These are phyloP conservation scores for Ectropis grisescens DNA, from an alignment of 1,140 invertebrate species.

Conservation along the genomic window DNA sequence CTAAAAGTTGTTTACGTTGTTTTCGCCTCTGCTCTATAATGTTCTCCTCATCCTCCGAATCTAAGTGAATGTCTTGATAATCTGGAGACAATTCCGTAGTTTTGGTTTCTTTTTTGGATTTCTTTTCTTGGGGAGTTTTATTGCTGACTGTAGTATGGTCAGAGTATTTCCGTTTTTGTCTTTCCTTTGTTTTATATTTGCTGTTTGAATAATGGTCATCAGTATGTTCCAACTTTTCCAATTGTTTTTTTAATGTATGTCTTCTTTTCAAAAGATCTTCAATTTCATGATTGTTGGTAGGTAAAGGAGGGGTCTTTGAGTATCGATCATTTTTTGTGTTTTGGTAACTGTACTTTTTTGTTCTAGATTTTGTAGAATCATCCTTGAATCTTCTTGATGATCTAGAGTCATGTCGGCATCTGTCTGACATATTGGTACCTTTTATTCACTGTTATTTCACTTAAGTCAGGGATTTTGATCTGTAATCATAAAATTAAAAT, in stretches of 20 bases:
- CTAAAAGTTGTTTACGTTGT: slow-evolving; percentile 89
- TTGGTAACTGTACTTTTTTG: slow-evolving; percentile 15
- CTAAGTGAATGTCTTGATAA: slow-evolving; percentile 24
- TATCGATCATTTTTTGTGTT: slow-evolving; percentile 20
- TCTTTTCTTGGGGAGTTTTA: background rate
- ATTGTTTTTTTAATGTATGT: slow-evolving; percentile 31
- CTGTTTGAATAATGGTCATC: background rate
- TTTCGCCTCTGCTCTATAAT: slow-evolving; percentile 92
- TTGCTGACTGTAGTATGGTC: slow-evolving; percentile 1
- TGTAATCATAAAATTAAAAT: slow-evolving; percentile 19
- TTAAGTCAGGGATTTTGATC: slow-evolving; percentile 5
- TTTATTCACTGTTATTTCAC: too few relatives aligned
- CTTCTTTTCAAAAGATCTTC: slow-evolving; percentile 47
- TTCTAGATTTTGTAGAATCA: slow-evolving; percentile 20
- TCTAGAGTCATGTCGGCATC: slow-evolving; percentile 24
- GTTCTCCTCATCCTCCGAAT: slow-evolving; percentile 89
- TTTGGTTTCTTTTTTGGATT: slow-evolving; percentile 3
- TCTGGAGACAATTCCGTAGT: slow-evolving; percentile 23
- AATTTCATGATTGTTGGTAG: slow-evolving; percentile 23
- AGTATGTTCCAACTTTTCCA: slow-evolving; percentile 18
- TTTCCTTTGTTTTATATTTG: background rate
- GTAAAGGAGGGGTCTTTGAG: slow-evolving; percentile 48
- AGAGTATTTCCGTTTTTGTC: background rate
- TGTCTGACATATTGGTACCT: slow-evolving; percentile 27
- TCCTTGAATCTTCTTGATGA: slow-evolving; percentile 21